Percentiles rank a stretch among this genome's conserved stretches.
Evolutionary conservation across 2,113 vertebrate genomes (phyloP).

Genomic region (Prolemur simus): DNA sequence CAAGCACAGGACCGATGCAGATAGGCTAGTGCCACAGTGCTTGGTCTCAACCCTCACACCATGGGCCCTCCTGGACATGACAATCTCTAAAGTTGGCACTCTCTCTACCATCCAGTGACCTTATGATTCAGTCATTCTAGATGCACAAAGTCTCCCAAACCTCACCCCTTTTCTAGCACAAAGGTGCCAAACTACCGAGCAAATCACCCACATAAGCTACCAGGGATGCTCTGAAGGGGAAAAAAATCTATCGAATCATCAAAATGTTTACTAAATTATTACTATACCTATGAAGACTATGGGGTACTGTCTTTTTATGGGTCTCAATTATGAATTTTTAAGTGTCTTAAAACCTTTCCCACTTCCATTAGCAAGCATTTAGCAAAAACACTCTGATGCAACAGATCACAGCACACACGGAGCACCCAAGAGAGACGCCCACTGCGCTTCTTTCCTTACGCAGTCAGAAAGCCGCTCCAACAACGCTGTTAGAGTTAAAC

Average conservation of each 20-base stretch:
- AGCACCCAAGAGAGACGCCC: not conserved
- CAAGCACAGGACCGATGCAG: not conserved
- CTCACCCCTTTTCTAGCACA: not conserved
- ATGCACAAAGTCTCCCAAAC: not conserved
- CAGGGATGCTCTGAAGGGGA: not conserved
- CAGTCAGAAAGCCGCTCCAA: fast-evolving
- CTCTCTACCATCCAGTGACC: not conserved
- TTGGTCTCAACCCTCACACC: not conserved
- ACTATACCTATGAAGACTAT: not conserved
- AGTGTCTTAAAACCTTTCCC: not conserved
- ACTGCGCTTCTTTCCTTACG: not conserved
- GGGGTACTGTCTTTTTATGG: not conserved
- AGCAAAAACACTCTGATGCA: not conserved
- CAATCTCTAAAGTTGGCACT: not conserved
- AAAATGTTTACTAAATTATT: not conserved
- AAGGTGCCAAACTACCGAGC: not conserved
- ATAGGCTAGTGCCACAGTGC: not conserved
- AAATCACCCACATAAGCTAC: not conserved
- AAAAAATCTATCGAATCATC: not conserved
- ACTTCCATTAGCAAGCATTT: not conserved
- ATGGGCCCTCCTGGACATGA: not conserved
- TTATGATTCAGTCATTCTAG: not conserved
- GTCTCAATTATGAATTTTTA: not conserved
- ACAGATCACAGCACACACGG: not conserved
- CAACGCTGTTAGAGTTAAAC: not conserved